These are phyloP conservation scores for Dryococelus australis DNA, from an alignment of 2,888 invertebrate genomes.

Conservation along the genomic window DNA sequence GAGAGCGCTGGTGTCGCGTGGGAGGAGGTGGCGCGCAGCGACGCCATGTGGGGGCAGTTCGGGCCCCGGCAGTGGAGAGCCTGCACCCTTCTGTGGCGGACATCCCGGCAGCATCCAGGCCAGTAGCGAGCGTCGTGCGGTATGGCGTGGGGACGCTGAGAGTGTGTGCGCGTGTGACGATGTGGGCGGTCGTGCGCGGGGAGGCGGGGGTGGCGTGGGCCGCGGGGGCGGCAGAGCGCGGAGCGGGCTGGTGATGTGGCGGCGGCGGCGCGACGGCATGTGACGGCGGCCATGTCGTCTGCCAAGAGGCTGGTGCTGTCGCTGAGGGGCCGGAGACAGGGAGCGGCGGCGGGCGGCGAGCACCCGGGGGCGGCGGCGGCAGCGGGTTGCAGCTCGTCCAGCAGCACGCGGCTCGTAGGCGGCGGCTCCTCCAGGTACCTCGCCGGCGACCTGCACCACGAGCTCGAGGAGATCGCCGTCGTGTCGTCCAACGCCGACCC, in stretches of 20 bases:
- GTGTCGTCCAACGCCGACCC: conserved; percentile 66
- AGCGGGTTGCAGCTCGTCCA: too few relatives aligned
- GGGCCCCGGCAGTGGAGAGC: background rate
- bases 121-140: conserved; percentile 4
- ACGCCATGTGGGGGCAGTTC: conserved; percentile 5
- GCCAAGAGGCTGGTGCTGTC: conserved; percentile 70
- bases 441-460: conserved; percentile 59
- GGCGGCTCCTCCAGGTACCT: conserved; percentile 29
- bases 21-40: background rate
- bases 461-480: conserved; percentile 73
- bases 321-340: conserved; percentile 62
- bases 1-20: background rate
- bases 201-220: conserved; percentile 32
- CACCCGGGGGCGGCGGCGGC: conserved; percentile 47
- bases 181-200: conserved; percentile 24
- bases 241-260: conserved; percentile 12
- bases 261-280: conserved; percentile 33
- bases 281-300: conserved; percentile 63
- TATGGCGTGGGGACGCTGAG: background rate
- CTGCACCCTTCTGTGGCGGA: background rate
- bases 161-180: conserved; percentile 29
- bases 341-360: conserved; percentile 54
- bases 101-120: background rate
- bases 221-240: conserved; percentile 17
- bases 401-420: conserved; percentile 42